These are phyloP conservation scores for Rhinopithecus roxellana DNA, from an alignment of 2,113 vertebrate species.

Conservation along the genomic window DNA sequence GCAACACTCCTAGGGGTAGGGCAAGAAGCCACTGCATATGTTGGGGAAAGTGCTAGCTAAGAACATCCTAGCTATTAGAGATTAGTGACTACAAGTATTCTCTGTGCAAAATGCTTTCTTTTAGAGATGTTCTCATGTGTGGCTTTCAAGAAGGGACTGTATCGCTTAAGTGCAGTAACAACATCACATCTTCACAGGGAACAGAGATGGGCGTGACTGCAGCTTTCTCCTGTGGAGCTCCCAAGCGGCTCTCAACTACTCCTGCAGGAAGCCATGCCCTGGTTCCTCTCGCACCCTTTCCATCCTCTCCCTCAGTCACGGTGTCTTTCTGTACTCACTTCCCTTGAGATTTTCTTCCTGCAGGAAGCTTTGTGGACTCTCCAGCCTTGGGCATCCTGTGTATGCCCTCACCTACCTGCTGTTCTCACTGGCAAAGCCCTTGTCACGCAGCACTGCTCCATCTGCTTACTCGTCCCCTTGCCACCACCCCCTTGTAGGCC, in stretches of 20 bases:
- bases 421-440: not conserved
- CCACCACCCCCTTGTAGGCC: not conserved
- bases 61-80: not conserved
- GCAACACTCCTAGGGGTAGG: rapidly evolving
- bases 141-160: not conserved
- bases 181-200: rapidly evolving
- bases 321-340: not conserved
- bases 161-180: no score
- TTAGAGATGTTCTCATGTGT: not conserved
- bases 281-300: rapidly evolving
- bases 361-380: no score
- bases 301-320: not conserved
- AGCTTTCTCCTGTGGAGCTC: rapidly evolving
- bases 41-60: not conserved
- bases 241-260: rapidly evolving
- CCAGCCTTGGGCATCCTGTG: not conserved
- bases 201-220: rapidly evolving
- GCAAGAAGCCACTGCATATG: rapidly evolving
- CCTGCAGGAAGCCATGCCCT: rapidly evolving
- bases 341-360: not conserved
- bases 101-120: not conserved
- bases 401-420: no score
- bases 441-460: rapidly evolving
- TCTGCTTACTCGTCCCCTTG: not conserved
- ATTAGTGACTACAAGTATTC: not conserved